Evolutionary conservation across 2,113 vertebrate species (phyloP), one percentile per base, ranked within the genome.

Genomic region (Datnioides undecimradiatus): DNA sequence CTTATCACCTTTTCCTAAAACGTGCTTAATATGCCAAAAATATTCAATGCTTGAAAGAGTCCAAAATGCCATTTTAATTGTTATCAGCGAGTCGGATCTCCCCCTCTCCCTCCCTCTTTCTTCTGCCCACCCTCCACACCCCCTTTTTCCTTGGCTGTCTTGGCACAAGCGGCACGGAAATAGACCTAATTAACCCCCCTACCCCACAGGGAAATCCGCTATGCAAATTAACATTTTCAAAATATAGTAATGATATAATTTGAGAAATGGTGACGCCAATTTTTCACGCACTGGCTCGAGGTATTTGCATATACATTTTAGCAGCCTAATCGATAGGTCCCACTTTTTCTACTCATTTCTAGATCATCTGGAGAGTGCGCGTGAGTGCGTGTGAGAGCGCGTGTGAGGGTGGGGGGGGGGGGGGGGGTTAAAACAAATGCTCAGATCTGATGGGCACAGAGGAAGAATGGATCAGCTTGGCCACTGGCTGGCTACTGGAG

Each of bases 171-270:
- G 93, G 95, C 96, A 94, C 95, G 95, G 97, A 98, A 98, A 98
- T 97, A 97, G 97, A 98, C 98, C 97, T 99, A 99, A 99, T 99
- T 99, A 99, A 97, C 96, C 97, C 96, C 92, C 96, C 96, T 95
- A 96, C 96, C 96, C 97, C 95, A 94, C 82, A 79, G 97, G 98
- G 97, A 98, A 98, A 98, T 98, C 96, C 96, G 94, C 96, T 97
- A 97, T 97, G 97, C 97, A 99, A 97, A 99, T 99, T 97, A 99
- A 97, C 97, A 97, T 98, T 98, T 98, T 97, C 96, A 97, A 98
- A 98, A 98, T 98, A 98, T 96, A 97, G 97, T 98, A 97, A 98
- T 98, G 96, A 98, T 98, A 98, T 98, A 95, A 99, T 98, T 99
- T 98, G 96, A 98, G 96, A 95, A 97, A 96, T 96, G 95, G 97